Conservation (phyloP, 2,797 vertebrate species). For the Chrysolophus pictus region DNA sequence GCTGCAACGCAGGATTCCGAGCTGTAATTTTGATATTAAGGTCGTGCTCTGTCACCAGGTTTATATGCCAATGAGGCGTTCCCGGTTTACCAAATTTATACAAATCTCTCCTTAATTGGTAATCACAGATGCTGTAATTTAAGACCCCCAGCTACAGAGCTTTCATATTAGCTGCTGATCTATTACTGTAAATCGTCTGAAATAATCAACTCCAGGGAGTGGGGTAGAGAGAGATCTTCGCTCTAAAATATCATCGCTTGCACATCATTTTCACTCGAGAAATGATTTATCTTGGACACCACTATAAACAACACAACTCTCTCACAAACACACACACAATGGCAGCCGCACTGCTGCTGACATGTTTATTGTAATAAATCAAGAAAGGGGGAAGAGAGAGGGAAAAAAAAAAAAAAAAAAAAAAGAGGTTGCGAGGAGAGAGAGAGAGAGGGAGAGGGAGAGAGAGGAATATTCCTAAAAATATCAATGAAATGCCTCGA, state of each 20-base stretch:
- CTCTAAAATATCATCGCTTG: constrained; percentile 85
- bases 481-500: constrained; percentile 82
- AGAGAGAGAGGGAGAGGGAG: constrained; percentile 71
- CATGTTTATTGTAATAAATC: constrained; percentile 98
- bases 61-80: constrained; percentile 81
- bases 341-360: constrained; percentile 90
- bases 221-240: constrained; percentile 63
- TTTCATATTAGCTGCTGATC: constrained; percentile 87
- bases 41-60: constrained; percentile 80
- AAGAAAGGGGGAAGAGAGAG: constrained; percentile 82
- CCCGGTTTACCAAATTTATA: constrained; percentile 88
- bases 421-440: constrained; percentile 74
- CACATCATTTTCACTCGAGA: constrained; percentile 88
- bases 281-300: constrained; percentile 93
- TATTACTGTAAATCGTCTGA: constrained; percentile 82
- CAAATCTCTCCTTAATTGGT: constrained; percentile 94
- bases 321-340: constrained; percentile 92
- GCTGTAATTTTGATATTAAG: constrained; percentile 77
- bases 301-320: constrained; percentile 95
- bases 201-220: constrained; percentile 85
- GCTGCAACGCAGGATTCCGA: constrained; percentile 59
- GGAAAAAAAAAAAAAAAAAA: constrained; percentile 24
- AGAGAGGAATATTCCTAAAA: constrained; percentile 80
- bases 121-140: constrained; percentile 89
- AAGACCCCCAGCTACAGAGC: constrained; percentile 87